Conservation (phyloP, 1,140 invertebrate species). For the Monochamus saltuarius region DNA sequence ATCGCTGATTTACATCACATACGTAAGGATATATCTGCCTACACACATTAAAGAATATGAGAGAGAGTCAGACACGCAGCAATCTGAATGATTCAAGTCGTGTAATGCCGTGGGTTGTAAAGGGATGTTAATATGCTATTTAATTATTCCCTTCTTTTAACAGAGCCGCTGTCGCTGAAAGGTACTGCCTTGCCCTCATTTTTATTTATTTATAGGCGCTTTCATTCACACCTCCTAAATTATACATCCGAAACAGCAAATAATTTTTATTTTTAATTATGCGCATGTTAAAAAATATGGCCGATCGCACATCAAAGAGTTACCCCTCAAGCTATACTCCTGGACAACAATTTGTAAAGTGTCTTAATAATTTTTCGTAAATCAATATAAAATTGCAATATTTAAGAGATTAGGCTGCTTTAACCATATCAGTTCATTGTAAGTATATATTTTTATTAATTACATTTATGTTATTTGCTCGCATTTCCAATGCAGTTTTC, state of each 20-base stretch:
- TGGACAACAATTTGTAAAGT: too few relatives aligned
- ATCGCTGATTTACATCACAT: too few relatives aligned
- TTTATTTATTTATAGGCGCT: constrained; percentile 12
- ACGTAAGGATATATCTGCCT: neutral
- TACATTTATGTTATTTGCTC: too few relatives aligned
- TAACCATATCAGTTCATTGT: too few relatives aligned
- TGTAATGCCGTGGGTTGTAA: constrained; percentile 17
- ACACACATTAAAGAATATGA: constrained; percentile 1
- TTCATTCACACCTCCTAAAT: constrained; percentile 10
- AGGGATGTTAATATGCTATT: constrained; percentile 27
- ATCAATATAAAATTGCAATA: too few relatives aligned
- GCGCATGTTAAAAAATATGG: constrained; percentile 9
- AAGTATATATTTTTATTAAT: too few relatives aligned
- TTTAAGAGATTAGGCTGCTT: too few relatives aligned
- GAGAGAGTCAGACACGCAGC: constrained; percentile 8
- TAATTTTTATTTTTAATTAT: constrained; percentile 12
- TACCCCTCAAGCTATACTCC: too few relatives aligned
- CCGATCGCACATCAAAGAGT: neutral
- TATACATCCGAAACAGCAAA: neutral
- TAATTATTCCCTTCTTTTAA: constrained; percentile 24
- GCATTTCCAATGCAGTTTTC: too few relatives aligned
- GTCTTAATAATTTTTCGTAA: too few relatives aligned
- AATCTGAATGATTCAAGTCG: constrained; percentile 20
- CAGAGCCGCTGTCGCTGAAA: constrained; percentile 6
- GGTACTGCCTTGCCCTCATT: constrained; percentile 10